Percentiles rank a stretch among this genome's conserved stretches.
Conservation (phyloP, 37 sponge, comb jelly and placozoan species). For the Ianthella basta region DNA sequence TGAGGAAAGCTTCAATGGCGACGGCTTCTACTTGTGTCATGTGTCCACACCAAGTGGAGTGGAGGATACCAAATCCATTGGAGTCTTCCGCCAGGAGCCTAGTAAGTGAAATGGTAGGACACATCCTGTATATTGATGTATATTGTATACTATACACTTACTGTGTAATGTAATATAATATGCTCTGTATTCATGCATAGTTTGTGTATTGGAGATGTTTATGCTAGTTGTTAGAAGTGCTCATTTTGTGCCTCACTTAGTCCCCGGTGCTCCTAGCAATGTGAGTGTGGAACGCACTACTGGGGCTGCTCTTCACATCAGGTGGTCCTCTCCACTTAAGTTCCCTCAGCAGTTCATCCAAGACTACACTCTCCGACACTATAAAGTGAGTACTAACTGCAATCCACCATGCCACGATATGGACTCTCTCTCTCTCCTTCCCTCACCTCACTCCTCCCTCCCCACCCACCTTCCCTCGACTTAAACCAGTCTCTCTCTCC, state of each 20-base stretch:
- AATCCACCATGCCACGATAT: no score
- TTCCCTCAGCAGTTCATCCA: neutral
- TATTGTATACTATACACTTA: neutral
- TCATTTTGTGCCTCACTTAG: neutral
- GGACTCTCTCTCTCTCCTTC: no score
- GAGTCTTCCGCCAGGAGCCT: neutral
- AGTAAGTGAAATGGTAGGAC: neutral
- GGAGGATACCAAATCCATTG: neutral
- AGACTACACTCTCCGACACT: conserved; percentile 4
- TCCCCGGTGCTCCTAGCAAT: neutral
- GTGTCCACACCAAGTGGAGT: neutral
- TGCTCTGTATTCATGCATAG: no score
- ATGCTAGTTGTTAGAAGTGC: no score
- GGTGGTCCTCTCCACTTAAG: neutral
- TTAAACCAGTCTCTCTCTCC: no score
- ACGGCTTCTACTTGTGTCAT: conserved; percentile 21
- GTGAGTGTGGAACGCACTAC: neutral
- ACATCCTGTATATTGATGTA: neutral
- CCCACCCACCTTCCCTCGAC: no score
- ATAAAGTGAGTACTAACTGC: conserved; percentile 8
- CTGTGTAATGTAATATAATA: no score
- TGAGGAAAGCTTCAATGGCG: neutral
- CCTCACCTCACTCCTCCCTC: no score
- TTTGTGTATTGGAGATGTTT: no score
- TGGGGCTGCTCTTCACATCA: neutral